Evolutionary conservation across 2,888 invertebrate genomes (phyloP), one percentile per base, ranked within the genome.

Genomic region (Zeuzera pyrina): DNA sequence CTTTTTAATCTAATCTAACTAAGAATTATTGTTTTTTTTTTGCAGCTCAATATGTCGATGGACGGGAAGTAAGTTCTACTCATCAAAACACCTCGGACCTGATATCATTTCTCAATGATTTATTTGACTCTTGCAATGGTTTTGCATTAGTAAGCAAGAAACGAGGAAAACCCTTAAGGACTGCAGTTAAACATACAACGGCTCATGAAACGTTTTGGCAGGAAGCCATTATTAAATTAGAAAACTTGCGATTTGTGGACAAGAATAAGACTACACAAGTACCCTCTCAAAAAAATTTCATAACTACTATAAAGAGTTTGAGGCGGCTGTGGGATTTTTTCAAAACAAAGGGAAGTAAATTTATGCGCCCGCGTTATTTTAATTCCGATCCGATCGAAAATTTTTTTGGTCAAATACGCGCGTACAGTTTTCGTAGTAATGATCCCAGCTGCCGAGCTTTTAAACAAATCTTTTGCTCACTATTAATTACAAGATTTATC

Each of bases 1-100:
- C n/a, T n/a, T n/a, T n/a, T n/a, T n/a, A n/a, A n/a, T n/a, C n/a
- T n/a, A n/a, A n/a, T n/a, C n/a, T n/a, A n/a, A n/a, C n/a, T n/a
- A n/a, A n/a, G n/a, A n/a, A n/a, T n/a, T n/a, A n/a, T n/a, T n/a
- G n/a, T n/a, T n/a, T n/a, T n/a, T n/a, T n/a, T n/a, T n/a, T n/a
- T n/a, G n/a, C n/a, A 22, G 22, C n/a, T 22, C 22, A 22, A 22
- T 22, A 22, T 22, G 22, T 10, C n/a, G 22, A 22, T 22, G 5
- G 6, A 6, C n/a, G n/a, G n/a, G n/a, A n/a, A 22, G 10, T 3
- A 10, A 10, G 6, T 10, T 3, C n/a, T 2, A 22, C n/a, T 10
- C 2, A 10, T 10, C n/a, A 22, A 22, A 22, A 22, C 10, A 22
- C 22, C n/a, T n/a, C 22, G 3, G 22, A 22, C n/a, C n/a, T 22